Base-by-base conservation (phyloP, 2,888 invertebrate species). In the Holacanthella duospinosa region DNA sequence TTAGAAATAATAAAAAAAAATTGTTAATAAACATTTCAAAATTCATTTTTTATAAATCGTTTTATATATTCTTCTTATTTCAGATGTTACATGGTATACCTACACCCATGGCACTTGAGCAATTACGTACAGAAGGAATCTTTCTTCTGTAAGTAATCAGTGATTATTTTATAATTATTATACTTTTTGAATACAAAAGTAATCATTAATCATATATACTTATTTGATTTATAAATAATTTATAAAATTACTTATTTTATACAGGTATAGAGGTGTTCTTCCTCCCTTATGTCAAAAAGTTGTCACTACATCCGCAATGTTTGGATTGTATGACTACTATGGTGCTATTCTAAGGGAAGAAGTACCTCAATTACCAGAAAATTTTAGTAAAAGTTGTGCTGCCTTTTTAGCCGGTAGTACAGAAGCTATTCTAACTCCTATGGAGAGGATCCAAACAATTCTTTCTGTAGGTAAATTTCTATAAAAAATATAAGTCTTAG, bases 251-350 rank as follows among this genome's bases (percentile, higher is more conserved):
- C n/a, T n/a, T n/a, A n/a, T n/a, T n/a, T n/a, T n/a, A n/a, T n/a
- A n/a, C n/a, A n/a, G n/a, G n/a, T n/a, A 96, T 77, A 83, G 96
- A 62, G 97, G 96, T 9, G 87, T 95, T 77, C 79, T 93, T 60
- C 94, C 96, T 2, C 95, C 96, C 0, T 78, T 97, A 63, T 84
- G 93, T 74, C 96, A 96, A 80, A 93, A 96, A 78, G 89, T 95
- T 0, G 77, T 92, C 6, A 91, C 93, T 0, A 82, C 93, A 76
- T 90, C 96, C 1, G 81, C 99, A 48, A 99, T 99, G 99, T 99
- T 99, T 80, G 97, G 97, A 19, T 85, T 92, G 27, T 96, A 93
- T 75, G 87, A 89, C 75, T 86, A 86, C 71, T 83, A 86, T 58
- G 78, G 55, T 74, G 80, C 16, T 77, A 80, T 43, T 77, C 82